Percentiles rank a stretch among this genome's conserved stretches.
These are phyloP conservation scores for Campoletis sonorensis DNA, from an alignment of 1,140 invertebrate species.

Conservation along the genomic window DNA sequence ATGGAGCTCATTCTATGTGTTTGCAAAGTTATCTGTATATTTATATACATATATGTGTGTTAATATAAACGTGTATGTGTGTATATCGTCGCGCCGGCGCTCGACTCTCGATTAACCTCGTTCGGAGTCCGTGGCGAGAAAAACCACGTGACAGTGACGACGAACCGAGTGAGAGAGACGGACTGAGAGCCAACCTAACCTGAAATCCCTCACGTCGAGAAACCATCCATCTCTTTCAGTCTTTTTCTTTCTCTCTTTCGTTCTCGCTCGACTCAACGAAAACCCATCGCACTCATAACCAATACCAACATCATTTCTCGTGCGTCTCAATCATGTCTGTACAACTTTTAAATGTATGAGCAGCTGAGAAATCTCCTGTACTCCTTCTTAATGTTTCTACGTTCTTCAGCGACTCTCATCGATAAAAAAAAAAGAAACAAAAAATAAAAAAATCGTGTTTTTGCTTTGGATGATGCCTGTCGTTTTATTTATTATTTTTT, in stretches of 20 bases:
- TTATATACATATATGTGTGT: neutral
- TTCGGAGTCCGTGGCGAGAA: conserved; percentile 68
- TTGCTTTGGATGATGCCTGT: too few relatives aligned
- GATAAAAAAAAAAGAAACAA: too few relatives aligned
- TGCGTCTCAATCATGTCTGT: conserved; percentile 14
- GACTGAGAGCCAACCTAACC: conserved; percentile 59
- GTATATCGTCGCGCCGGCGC: conserved; percentile 68
- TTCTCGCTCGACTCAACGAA: neutral
- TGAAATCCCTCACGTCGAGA: conserved; percentile 48
- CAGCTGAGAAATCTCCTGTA: neutral
- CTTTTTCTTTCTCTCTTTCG: neutral
- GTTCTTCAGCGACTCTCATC: too few relatives aligned
- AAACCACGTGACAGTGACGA: conserved; percentile 68
- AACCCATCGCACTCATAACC: neutral
- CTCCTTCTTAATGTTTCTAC: too few relatives aligned
- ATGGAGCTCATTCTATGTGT: neutral
- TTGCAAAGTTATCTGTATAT: neutral
- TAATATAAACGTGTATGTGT: conserved; percentile 50
- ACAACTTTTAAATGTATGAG: neutral
- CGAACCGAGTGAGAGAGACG: neutral
- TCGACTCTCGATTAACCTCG: conserved; percentile 72
- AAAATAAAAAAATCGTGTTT: too few relatives aligned
- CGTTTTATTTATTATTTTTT: too few relatives aligned
- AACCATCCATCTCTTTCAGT: conserved; percentile 62
- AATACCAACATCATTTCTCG: conserved; percentile 25